phyloP scores from a whole-genome alignment of 2,888 invertebrate species.

The Lithophane semibrunnea region DNA sequence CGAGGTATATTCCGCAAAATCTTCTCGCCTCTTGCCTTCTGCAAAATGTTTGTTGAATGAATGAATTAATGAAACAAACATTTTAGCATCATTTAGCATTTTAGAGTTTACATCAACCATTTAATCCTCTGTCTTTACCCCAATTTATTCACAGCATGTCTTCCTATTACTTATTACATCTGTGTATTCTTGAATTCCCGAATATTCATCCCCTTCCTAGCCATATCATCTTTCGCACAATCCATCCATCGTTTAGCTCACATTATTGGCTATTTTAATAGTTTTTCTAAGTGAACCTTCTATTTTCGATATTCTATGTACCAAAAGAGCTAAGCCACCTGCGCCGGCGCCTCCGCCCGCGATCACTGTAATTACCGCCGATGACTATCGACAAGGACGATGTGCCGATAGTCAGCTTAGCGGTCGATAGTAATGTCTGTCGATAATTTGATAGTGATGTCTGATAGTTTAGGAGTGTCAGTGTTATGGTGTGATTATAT shows the following conservation, averaged over 20 bases:
- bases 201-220: neutral
- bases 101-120: neutral
- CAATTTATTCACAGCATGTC: neutral
- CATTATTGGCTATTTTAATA: neutral
- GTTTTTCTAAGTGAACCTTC: conserved; percentile 23
- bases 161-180: neutral
- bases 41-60: neutral
- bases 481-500: conserved; percentile 28
- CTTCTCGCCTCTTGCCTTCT: neutral
- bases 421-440: conserved; percentile 14
- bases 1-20: neutral
- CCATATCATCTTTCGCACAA: neutral
- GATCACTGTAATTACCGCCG: conserved; percentile 59
- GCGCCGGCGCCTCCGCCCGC: conserved; percentile 68
- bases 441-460: conserved; percentile 26
- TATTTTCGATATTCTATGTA: neutral
- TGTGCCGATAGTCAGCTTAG: conserved; percentile 49
- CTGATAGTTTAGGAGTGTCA: conserved; percentile 21
- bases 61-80: neutral
- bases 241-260: neutral
- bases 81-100: neutral
- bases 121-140: neutral
- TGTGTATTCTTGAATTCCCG: too few species aligned
- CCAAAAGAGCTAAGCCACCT: conserved; percentile 56
- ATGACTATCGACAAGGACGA: conserved; percentile 65